Evolutionary conservation across 2,113 vertebrate species (phyloP), one percentile per base, ranked within the genome.

Genomic region (Pachypanchax playfairii): DNA sequence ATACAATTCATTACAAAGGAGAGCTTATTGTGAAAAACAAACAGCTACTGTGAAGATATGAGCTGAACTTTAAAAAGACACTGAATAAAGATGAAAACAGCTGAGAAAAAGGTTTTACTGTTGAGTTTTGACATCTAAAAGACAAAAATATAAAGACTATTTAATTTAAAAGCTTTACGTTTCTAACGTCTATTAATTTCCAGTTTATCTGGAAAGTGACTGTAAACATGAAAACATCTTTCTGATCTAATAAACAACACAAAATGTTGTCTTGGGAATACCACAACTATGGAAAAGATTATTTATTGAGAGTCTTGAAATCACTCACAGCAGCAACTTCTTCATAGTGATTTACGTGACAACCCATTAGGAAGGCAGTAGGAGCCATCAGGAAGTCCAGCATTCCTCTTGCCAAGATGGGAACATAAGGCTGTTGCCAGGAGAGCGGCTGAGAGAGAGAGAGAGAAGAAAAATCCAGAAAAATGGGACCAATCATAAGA

Each of bases 351-450:
- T 92, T 91, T 1, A 90, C 56, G n/a, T 99, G 97, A 74, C 97
- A 99, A 57, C 97, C 97, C 97, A 99, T 99, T 39, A 99, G 92
- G 57, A 95, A 99, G 22, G 97, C 92, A 0, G 96, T 99, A 1
- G 97, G 97, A 0, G 97, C 97, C 97, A 98, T 98, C 41, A 99
- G 86, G 52, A 99, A 99, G 87, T 99, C 97, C 85, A 99, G 81
- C 97, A 99, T 99, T 46, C 95, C 93, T 4, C 80, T 73, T 0
- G 97, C 93, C 12, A 99, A 88, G 44, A 99, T 84, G 1, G 97
- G 97, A 43, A 97, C 97, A 15, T 94, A 95, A 1, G 97, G 94
- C 83, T 99, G 96, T 72, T 96, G 95, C 97, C 97, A 99, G 59
- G 91, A 91, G 49, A 99, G 89, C 0, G 97, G 97, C 69, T 95